Conservation (phyloP, 2,113 vertebrate genomes). For the Lasiurus borealis region DNA sequence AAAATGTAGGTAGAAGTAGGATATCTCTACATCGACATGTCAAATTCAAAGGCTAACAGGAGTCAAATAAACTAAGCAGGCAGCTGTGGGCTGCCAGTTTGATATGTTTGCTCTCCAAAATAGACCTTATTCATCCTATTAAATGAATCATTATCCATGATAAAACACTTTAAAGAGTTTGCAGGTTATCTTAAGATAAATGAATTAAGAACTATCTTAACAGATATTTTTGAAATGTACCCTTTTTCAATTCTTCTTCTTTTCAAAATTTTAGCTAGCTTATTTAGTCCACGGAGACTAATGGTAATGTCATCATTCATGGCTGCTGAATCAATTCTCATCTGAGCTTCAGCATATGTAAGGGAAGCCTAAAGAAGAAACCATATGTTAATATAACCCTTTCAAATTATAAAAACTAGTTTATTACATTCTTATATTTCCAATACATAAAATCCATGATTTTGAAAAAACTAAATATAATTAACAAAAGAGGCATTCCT, state of each 20-base stretch:
- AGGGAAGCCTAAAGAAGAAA: conserved; percentile 92
- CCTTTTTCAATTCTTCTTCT: conserved; percentile 93
- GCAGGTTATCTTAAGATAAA: conserved; percentile 16
- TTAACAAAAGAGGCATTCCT: neutral
- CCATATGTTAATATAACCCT: neutral
- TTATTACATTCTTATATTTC: neutral
- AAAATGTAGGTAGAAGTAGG: neutral
- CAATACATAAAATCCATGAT: neutral
- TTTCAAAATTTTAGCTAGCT: conserved; percentile 96
- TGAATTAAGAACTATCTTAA: conserved; percentile 22
- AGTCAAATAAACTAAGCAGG: too few relatives aligned
- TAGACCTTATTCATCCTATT: neutral
- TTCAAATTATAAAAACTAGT: neutral
- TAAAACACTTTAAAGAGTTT: conserved; percentile 27
- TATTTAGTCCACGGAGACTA: conserved; percentile 95
- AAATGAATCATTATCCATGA: neutral
- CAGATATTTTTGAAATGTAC: conserved; percentile 82
- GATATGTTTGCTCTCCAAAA: neutral
- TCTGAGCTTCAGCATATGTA: conserved; percentile 97
- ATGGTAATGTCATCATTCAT: conserved; percentile 94
- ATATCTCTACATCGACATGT: neutral
- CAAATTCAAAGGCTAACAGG: too few relatives aligned
- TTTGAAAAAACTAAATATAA: conserved; percentile 44
- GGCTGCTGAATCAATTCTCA: conserved; percentile 95
- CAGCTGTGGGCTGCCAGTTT: too few relatives aligned